phyloP scores from a whole-genome alignment of 2,113 vertebrate species.

The Anarhynchus alexandrinus region DNA sequence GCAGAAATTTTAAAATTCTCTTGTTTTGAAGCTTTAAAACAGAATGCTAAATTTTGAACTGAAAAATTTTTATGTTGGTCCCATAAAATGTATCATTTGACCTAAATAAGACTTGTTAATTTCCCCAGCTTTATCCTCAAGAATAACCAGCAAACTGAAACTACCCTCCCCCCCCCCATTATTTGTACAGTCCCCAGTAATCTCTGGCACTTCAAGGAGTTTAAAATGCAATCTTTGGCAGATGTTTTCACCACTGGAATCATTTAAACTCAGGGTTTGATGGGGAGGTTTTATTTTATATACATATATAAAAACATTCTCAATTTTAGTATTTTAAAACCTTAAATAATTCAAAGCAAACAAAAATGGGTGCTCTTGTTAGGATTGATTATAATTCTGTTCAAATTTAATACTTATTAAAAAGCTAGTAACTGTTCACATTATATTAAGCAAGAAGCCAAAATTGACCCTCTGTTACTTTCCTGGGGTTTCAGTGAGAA shows the following conservation, averaged over 20 bases:
- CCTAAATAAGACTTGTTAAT: not conserved
- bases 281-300: not conserved
- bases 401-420: not conserved
- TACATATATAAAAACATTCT: not conserved
- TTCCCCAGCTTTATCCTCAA: not conserved
- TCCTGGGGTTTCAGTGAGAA: not conserved
- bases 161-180: accelerated
- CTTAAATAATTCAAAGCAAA: not conserved
- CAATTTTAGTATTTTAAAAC: not conserved
- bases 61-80: not conserved
- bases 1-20: not conserved
- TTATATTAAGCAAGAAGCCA: not conserved
- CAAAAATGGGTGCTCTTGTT: not conserved
- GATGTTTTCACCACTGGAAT: not conserved
- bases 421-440: not conserved
- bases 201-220: not conserved
- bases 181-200: not conserved
- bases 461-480: not conserved
- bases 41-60: not conserved
- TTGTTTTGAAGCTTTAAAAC: not conserved
- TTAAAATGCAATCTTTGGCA: not conserved
- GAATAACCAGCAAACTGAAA: not conserved
- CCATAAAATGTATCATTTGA: not conserved
- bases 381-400: not conserved
- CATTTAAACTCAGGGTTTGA: not conserved